phyloP scores from a whole-genome alignment of 1,140 invertebrate species.

The Aethina tumida region DNA sequence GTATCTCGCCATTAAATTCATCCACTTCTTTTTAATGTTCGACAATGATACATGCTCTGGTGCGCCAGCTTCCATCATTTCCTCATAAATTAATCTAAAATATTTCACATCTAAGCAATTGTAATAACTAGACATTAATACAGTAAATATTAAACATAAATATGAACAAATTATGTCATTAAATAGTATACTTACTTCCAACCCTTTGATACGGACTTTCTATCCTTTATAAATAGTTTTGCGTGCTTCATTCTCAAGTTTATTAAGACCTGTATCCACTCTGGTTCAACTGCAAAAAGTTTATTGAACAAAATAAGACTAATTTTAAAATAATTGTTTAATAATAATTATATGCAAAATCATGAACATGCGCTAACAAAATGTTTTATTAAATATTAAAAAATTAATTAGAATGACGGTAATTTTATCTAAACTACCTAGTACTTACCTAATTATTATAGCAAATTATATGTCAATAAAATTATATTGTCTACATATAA shows the following conservation, averaged over 20 bases:
- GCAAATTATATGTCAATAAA: too few species aligned
- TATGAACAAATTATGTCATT: neutral
- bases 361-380: too few species aligned
- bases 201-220: constrained; percentile 16
- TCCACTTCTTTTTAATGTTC: constrained; percentile 23
- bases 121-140: too few species aligned
- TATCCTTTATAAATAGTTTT: constrained; percentile 16
- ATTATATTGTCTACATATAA: too few species aligned
- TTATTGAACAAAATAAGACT: too few species aligned
- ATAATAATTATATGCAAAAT: too few species aligned
- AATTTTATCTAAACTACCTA: too few species aligned
- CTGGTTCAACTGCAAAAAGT: constrained; percentile 16
- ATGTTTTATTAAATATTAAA: too few species aligned
- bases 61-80: constrained; percentile 18
- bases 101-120: too few species aligned
- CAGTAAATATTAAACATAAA: neutral
- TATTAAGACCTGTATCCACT: constrained; percentile 21
- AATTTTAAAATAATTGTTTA: too few species aligned
- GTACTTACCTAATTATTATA: too few species aligned
- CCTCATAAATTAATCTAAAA: constrained; percentile 14
- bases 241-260: constrained; percentile 22
- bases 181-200: constrained; percentile 15
- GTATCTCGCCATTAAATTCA: constrained; percentile 22
- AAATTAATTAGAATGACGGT: too few species aligned
- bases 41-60: constrained; percentile 12